Evolutionary conservation across 2,113 vertebrate species (phyloP).

Genomic region (Gnathonemus echidnorhynchus): DNA sequence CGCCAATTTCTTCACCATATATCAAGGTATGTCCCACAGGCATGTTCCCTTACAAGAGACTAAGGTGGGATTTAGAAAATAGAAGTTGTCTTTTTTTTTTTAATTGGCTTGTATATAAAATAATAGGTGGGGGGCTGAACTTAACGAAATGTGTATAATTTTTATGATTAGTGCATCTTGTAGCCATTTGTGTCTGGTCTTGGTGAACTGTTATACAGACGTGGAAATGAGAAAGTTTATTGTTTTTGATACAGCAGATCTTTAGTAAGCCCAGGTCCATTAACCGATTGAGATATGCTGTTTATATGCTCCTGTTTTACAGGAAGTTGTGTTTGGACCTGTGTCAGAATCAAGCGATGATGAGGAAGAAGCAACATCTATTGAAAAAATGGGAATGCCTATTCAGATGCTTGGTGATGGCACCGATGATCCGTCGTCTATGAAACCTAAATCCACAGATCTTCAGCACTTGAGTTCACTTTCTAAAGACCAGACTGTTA

Average conservation of each 20-base stretch:
- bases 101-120: background rate
- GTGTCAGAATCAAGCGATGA: slow-evolving; percentile 51
- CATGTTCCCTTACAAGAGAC: background rate
- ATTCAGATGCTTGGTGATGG: background rate
- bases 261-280: slow-evolving; percentile 12
- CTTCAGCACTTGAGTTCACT: background rate
- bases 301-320: slow-evolving; percentile 32
- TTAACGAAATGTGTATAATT: background rate
- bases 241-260: background rate
- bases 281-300: background rate
- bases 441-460: background rate
- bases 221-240: background rate
- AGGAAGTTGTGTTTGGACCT: slow-evolving; percentile 56
- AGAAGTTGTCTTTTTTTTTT: background rate
- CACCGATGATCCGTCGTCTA: background rate
- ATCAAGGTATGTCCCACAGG: slow-evolving; percentile 45
- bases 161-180: background rate
- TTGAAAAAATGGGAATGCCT: background rate
- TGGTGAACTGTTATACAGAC: background rate
- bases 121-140: background rate
- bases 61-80: background rate
- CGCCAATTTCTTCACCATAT: slow-evolving; percentile 58
- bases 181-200: background rate
- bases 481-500: background rate
- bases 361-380: slow-evolving; percentile 30